Evolutionary conservation across 2,797 vertebrate species (phyloP).

Genomic region (Notamacropus eugenii): DNA sequence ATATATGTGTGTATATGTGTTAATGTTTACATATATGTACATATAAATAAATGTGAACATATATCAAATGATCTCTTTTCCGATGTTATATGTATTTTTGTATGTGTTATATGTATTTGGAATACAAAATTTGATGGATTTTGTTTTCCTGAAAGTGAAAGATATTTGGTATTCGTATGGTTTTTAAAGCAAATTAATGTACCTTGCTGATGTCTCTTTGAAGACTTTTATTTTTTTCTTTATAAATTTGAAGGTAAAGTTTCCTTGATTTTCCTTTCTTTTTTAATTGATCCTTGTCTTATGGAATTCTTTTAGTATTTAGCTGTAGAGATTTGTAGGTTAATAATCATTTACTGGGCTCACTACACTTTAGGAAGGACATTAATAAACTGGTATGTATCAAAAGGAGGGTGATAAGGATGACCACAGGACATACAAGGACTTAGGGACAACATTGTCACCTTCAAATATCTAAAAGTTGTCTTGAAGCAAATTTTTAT

Average conservation of each 20-base stretch:
- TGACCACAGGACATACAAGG: not conserved
- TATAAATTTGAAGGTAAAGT: not conserved
- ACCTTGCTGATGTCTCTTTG: not conserved
- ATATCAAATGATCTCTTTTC: not conserved
- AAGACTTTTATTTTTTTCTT: conserved; percentile 20
- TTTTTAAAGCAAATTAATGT: not conserved
- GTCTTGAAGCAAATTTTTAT: not conserved
- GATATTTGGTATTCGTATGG: not conserved
- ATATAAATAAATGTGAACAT: not conserved
- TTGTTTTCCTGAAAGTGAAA: conserved; percentile 18
- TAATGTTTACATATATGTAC: not conserved
- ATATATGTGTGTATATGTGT: not conserved
- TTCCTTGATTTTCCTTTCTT: not conserved
- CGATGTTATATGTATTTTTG: not conserved
- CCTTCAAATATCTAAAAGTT: not conserved
- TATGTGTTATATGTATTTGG: not conserved
- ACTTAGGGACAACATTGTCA: not conserved
- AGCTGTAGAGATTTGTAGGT: conserved; percentile 8
- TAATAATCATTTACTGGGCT: not conserved
- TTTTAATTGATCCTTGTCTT: conserved; percentile 23
- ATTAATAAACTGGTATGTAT: not conserved
- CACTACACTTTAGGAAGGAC: not conserved
- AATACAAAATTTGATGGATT: not conserved
- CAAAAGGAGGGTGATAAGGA: not conserved
- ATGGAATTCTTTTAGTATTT: conserved; percentile 30